Evolutionary conservation across 1,140 invertebrate species (phyloP).

Genomic region (Coptotermes formosanus): DNA sequence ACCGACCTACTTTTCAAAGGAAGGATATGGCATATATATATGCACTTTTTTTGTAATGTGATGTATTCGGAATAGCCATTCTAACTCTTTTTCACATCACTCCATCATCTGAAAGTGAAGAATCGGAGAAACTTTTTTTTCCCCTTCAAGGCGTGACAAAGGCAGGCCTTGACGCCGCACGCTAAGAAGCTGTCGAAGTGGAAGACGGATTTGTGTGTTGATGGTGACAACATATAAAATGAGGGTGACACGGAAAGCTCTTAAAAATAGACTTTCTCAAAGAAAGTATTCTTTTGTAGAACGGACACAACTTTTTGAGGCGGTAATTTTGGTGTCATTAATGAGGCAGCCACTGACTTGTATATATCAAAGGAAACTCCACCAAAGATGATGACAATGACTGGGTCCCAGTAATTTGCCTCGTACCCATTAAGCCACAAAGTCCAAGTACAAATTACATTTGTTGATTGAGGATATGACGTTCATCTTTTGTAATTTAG

Average conservation of each 20-base stretch:
- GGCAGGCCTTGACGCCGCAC: background rate
- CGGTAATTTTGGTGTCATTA: background rate
- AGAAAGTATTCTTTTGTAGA: background rate
- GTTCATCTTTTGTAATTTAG: background rate
- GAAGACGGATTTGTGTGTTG: conserved; percentile 10
- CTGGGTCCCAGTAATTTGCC: background rate
- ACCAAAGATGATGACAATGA: background rate
- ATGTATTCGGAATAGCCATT: conserved; percentile 2
- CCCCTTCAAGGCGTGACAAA: background rate
- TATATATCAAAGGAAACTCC: background rate
- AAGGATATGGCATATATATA: background rate
- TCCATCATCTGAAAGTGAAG: conserved; percentile 10
- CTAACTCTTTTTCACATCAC: conserved; percentile 5
- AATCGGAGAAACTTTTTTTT: background rate
- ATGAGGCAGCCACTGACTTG: background rate
- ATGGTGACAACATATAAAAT: conserved; percentile 10
- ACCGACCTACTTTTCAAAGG: background rate
- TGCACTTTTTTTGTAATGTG: background rate
- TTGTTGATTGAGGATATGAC: background rate
- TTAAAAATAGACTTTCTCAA: conserved; percentile 9
- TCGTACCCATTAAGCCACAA: background rate
- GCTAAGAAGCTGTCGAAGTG: background rate
- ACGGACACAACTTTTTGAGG: background rate
- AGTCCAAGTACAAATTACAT: background rate
- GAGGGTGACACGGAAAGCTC: background rate